Base-by-base conservation (phyloP, 2,797 vertebrate species). In the Limosa lapponica region DNA sequence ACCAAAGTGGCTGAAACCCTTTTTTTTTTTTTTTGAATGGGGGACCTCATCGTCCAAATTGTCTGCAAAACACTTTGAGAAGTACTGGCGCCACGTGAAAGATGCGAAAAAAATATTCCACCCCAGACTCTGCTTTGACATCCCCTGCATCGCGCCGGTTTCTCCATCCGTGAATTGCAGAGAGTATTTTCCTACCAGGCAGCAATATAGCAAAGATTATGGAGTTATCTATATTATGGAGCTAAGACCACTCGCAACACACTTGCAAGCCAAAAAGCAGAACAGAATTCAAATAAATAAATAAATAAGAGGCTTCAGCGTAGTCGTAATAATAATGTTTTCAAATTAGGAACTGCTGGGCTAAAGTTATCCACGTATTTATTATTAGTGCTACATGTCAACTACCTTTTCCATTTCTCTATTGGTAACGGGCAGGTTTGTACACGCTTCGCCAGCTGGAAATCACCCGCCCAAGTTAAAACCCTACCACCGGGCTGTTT, bases 1-100 rank as follows among this genome's bases (percentile, higher is more conserved):
- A 49, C 14, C 72, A 25, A n/a, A 51, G 81, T 1, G 20, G 46
- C 54, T 30, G 20, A 52, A 61, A 93, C 39, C 11, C 84, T 55
- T 28, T n/a, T n/a, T n/a, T n/a, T n/a, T n/a, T n/a, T n/a, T n/a
- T n/a, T n/a, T 8, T 6, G 22, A 24, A 52, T 13, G 1, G 13
- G 25, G 48, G 54, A 16, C 49, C 4, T 30, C 8, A 10, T 4
- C 2, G 2, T 5, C 46, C 0, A 0, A 55, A 13, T 0, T 6
- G 39, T 2, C 74, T 5, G 8, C 4, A 36, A 79, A 37, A 92
- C 1, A 22, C 14, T 32, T 32, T 2, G 13, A 10, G 2, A 66
- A 32, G 52, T 3, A 18, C 8, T 36, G 12, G n/a, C 2, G 0
- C 41, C 3, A 2, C 34, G 1, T 5, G 51, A 64, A 44, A 0